Percentiles rank a stretch among this genome's conserved stretches.
phyloP scores from a whole-genome alignment of 2,113 vertebrate genomes.

The Chaenocephalus aceratus region DNA sequence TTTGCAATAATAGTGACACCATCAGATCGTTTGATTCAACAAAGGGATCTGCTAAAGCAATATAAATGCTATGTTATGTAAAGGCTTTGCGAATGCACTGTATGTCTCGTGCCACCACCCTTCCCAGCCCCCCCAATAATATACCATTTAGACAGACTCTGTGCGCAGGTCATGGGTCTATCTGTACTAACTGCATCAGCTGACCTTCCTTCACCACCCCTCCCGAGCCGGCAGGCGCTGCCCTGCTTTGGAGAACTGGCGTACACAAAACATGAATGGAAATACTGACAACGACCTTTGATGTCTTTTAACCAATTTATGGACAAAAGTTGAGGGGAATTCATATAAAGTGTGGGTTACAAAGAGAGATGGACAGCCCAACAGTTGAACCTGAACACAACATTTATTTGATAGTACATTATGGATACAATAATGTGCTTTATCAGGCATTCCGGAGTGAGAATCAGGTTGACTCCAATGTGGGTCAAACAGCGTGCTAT shows the following conservation, averaged over 20 bases:
- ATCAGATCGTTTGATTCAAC: neutral
- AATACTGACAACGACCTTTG: neutral
- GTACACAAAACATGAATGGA: neutral
- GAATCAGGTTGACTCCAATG: neutral
- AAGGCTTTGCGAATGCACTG: neutral
- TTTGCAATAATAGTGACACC: neutral
- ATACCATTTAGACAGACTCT: neutral
- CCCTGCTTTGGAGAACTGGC: neutral
- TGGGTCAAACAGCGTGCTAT: neutral
- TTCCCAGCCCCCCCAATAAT: conserved; percentile 10
- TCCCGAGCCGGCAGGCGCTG: neutral
- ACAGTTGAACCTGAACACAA: neutral
- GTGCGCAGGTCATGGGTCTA: neutral
- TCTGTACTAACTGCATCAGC: neutral
- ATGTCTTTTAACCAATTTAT: neutral
- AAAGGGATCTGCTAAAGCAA: neutral
- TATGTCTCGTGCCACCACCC: neutral
- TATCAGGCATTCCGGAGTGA: neutral
- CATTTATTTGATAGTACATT: neutral
- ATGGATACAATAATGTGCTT: neutral
- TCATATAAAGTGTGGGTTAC: neutral
- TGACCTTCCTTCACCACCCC: neutral
- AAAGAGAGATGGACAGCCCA: neutral
- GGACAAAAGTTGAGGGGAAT: neutral
- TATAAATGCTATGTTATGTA: conserved; percentile 6